Conservation (phyloP, 2,113 vertebrate species). For the Caranx melampygus region DNA sequence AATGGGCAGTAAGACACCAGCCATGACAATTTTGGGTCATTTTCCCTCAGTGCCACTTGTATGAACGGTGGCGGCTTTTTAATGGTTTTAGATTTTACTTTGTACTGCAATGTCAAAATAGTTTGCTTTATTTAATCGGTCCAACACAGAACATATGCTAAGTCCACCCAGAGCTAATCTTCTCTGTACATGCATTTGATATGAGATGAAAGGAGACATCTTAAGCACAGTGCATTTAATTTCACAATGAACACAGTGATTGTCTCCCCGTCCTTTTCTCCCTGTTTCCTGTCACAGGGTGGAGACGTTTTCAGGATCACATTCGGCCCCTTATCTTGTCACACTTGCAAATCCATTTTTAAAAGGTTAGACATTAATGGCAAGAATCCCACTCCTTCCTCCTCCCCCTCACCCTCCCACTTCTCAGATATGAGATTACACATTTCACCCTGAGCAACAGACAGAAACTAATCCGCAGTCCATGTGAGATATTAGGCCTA, state of each 20-base stretch:
- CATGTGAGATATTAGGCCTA: constrained; percentile 55
- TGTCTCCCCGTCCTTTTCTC: constrained; percentile 42
- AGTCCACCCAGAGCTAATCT: constrained; percentile 9
- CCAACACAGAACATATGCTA: not conserved
- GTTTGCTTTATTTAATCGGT: not conserved
- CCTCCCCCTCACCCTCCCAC: constrained; percentile 53
- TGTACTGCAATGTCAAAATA: not conserved
- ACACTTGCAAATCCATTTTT: constrained; percentile 80
- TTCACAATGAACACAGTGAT: constrained; percentile 35
- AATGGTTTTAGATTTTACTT: constrained; percentile 18
- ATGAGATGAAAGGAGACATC: constrained; percentile 41
- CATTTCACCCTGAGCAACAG: constrained; percentile 77
- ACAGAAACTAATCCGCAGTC: constrained; percentile 78
- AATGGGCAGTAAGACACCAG: not conserved
- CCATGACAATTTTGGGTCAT: not conserved
- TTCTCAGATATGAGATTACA: constrained; percentile 79
- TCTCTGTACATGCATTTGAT: constrained; percentile 24
- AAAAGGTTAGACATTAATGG: constrained; percentile 81
- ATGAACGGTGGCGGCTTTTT: not conserved
- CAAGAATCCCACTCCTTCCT: constrained; percentile 61
- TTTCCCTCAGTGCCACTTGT: not conserved
- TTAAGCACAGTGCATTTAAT: constrained; percentile 28
- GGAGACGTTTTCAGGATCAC: constrained; percentile 58
- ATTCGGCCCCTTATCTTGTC: constrained; percentile 75
- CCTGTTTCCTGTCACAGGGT: constrained; percentile 34